Evolutionary conservation across 1,140 invertebrate species (phyloP), one percentile per base, ranked within the genome.

Genomic region (Drosophila nebulosa): DNA sequence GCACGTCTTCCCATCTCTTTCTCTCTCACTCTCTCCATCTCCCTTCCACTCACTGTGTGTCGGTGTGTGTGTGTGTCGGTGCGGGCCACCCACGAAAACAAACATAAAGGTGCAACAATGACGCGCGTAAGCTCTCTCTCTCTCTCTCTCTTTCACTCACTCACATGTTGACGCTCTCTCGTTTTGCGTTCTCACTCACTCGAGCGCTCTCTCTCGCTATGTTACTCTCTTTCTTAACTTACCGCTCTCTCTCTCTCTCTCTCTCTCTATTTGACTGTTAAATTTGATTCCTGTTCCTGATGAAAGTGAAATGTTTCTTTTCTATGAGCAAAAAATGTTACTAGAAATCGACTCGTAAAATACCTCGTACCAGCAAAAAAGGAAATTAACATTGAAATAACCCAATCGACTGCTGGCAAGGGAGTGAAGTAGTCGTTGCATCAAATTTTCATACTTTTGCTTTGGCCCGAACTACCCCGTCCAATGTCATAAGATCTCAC

Each of bases 61-160:
- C 5, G 5, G 3, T 55, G 52, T 16, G 26, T 55, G 24, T 24
- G 10, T 52, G 22, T 52, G 53, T 55, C 9, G 36, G 27, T 64
- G 55, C 72, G 65, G 74, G 73, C 78, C 83, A 88, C 83, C 83
- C 83, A 86, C 83, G 83, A 86, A 86, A 86, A 86, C 83, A 86
- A 86, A 88, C 83, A 86, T 86, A 88, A 86, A 86, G 83, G 83
- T 86, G 83, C 83, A 88, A 86, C 83, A 88, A 86, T 86, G 81
- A 86, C 81, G 81, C 81, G 81, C 81, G 83, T 86, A 74, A 67
- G 39, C 67, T 69, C 72, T 78, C 30, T 64, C 39, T 4, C 64
- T 64, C 59, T 66, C 52, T 64, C 10, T 3, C 30, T 32, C 10
- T 10, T 10, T 12, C 30, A 1, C 10, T 10, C 62, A 26, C 27